Base-by-base conservation (phyloP, 1,140 invertebrate species). In the Hyles euphorbiae region DNA sequence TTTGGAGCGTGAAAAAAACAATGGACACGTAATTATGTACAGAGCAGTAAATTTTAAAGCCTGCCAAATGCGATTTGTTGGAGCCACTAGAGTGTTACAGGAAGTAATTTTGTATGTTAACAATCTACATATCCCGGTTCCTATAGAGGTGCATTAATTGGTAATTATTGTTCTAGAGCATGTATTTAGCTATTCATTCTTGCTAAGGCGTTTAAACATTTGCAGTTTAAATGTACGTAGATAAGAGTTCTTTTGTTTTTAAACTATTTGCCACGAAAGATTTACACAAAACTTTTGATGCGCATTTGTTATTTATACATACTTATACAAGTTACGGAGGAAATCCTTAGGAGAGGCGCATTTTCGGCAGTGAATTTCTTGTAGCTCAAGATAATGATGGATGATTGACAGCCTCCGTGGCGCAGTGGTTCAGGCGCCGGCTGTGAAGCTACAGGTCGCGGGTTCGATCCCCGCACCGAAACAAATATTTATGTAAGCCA, bases 1-100 rank as follows among this genome's bases (percentile, higher is more conserved):
- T 81, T 79, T 69, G 76, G 81, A 87, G 81, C 83, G 83, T 79
- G 74, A 84, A 76, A 76, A 48, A 78, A 68, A 77, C 78, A 81
- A 83, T 78, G 60, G 71, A 69, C 8, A 44, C 12, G 33, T 58
- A 40, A 48, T 56, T 36, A 40, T 48, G 34, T 47, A 56, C 47
- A 44, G 45, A 9, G 54, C 34, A 48, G 45, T 56, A 56, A 56
- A 56, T 47, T 47, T 48, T 34, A 56, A 11, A 56, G 33, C 44
- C 32, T 45, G 3, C 33, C 46, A 33, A 56, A 48, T 56, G 33
- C 44, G 33, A n/a, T n/a, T 48, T 34, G 33, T 54, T 32, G 45
- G 3, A 48, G 22, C 47, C 45, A 56, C 5, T 34, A 56, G 44
- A 56, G 44, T 47, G 54, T 54, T 54, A 54, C 54, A 9, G 54